These are phyloP conservation scores for Procapra przewalskii DNA, from an alignment of 2,113 vertebrate species.

Conservation along the genomic window DNA sequence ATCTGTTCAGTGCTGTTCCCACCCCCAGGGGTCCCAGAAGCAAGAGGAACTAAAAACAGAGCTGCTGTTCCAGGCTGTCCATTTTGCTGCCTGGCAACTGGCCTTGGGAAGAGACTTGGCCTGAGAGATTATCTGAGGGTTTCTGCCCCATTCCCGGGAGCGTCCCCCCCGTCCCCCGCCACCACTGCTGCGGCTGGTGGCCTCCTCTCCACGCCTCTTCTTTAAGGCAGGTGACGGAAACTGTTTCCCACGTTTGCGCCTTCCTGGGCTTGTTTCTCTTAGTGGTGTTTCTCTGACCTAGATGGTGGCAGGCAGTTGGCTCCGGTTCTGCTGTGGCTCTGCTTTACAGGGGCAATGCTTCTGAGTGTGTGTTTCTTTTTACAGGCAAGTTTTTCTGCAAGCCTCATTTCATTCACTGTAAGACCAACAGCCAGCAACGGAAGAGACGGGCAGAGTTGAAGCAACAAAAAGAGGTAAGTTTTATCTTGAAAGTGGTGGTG, in stretches of 20 bases:
- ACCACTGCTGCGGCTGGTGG: background rate
- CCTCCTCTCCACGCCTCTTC: background rate
- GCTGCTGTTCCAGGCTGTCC: background rate
- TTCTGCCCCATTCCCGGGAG: background rate
- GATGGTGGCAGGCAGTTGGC: background rate
- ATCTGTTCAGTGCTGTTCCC: background rate
- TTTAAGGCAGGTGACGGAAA: background rate
- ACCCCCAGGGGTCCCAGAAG: background rate
- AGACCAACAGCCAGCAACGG: conserved; percentile 82
- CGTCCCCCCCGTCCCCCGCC: fast-evolving
- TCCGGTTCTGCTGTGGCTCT: background rate
- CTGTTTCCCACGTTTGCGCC: background rate
- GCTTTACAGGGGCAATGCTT: background rate
- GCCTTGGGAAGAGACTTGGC: background rate
- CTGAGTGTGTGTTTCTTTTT: conserved; percentile 37
- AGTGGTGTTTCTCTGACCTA: background rate
- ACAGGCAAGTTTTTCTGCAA: conserved; percentile 97
- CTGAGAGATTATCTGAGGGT: background rate
- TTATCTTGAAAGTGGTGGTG: background rate
- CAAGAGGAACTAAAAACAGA: background rate
- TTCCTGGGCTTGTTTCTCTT: background rate
- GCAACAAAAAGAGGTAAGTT: conserved; percentile 74
- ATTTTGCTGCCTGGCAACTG: background rate
- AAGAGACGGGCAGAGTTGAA: conserved; percentile 83
- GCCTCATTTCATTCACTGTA: conserved; percentile 91